phyloP scores from a whole-genome alignment of 2,888 invertebrate species.

The Uloborus plumipes region DNA sequence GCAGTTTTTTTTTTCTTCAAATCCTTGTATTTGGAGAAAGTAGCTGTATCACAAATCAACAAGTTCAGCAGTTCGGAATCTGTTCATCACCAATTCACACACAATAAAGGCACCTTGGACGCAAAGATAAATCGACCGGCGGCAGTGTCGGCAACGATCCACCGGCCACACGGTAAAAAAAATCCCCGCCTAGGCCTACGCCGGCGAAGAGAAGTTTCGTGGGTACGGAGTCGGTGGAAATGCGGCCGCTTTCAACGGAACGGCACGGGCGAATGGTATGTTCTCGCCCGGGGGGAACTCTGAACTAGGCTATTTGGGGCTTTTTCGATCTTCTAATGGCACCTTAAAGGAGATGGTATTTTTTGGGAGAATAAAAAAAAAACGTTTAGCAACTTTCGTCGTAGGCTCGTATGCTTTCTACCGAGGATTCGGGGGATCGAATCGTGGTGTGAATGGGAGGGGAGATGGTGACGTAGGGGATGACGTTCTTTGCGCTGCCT shows the following conservation, averaged over 20 bases:
- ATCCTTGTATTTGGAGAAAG: no score
- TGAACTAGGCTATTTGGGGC: slow-evolving; percentile 42
- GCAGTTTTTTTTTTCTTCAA: no score
- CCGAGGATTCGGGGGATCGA: slow-evolving; percentile 36
- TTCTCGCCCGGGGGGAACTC: slow-evolving; percentile 37
- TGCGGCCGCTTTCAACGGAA: slow-evolving; percentile 1
- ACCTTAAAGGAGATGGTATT: slow-evolving; percentile 20
- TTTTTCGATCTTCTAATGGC: slow-evolving; percentile 31
- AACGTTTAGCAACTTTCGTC: slow-evolving; percentile 40
- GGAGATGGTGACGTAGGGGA: slow-evolving; percentile 31
- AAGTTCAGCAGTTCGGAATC: no score
- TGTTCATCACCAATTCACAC: no score
- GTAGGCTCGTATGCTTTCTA: slow-evolving; percentile 27
- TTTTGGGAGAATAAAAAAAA: slow-evolving; percentile 30
- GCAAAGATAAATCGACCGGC: slow-evolving; percentile 15
- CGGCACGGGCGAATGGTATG: slow-evolving; percentile 41
- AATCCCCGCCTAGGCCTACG: slow-evolving; percentile 15
- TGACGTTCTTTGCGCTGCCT: slow-evolving; percentile 9
- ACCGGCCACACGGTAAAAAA: neutral
- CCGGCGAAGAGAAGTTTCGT: neutral
- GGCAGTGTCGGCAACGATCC: neutral
- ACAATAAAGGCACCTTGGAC: neutral
- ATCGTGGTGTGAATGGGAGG: slow-evolving; percentile 37
- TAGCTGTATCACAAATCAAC: no score
- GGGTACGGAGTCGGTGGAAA: neutral